Percentiles rank a stretch among this genome's conserved stretches.
Evolutionary conservation across 2,113 vertebrate species (phyloP).

Genomic region (Lethenteron camtschaticum): DNA sequence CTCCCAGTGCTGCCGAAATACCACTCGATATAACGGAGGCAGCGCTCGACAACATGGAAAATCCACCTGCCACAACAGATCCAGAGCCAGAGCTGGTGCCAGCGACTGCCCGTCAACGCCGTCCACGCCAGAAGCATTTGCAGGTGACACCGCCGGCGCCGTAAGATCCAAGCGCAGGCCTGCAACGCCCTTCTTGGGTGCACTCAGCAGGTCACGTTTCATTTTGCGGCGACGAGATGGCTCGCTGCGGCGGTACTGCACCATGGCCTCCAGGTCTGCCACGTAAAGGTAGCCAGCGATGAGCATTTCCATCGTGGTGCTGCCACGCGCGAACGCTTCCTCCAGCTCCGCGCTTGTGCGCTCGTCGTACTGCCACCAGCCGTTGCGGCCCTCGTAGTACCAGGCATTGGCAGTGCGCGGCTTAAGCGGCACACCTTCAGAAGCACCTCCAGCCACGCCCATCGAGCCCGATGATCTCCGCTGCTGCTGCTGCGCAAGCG

Average conservation of each 20-base stretch:
- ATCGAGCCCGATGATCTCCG: background rate
- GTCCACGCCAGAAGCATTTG: constrained; percentile 49
- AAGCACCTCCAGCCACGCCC: background rate
- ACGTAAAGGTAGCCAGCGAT: constrained; percentile 84
- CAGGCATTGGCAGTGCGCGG: constrained; percentile 30
- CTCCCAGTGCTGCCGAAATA: no score
- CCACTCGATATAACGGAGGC: background rate
- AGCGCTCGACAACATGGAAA: background rate
- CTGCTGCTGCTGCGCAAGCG: constrained; percentile 30
- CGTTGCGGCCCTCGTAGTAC: constrained; percentile 91
- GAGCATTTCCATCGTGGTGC: constrained; percentile 83
- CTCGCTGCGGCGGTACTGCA: constrained; percentile 83
- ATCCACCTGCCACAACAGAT: constrained; percentile 10
- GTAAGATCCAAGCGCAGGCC: constrained; percentile 75
- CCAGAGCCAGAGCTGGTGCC: constrained; percentile 18
- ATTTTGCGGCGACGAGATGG: constrained; percentile 74
- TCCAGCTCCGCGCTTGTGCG: constrained; percentile 74
- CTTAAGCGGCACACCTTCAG: background rate
- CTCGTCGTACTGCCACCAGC: constrained; percentile 97
- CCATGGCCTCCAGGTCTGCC: constrained; percentile 86
- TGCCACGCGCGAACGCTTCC: constrained; percentile 66
- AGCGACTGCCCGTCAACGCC: constrained; percentile 37
- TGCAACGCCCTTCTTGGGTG: constrained; percentile 91
- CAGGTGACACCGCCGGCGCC: constrained; percentile 21
- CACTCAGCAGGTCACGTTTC: constrained; percentile 69